Evolutionary conservation across 2,888 invertebrate genomes (phyloP), one percentile per base, ranked within the genome.

Genomic region (Ichneumoninae sp.): DNA sequence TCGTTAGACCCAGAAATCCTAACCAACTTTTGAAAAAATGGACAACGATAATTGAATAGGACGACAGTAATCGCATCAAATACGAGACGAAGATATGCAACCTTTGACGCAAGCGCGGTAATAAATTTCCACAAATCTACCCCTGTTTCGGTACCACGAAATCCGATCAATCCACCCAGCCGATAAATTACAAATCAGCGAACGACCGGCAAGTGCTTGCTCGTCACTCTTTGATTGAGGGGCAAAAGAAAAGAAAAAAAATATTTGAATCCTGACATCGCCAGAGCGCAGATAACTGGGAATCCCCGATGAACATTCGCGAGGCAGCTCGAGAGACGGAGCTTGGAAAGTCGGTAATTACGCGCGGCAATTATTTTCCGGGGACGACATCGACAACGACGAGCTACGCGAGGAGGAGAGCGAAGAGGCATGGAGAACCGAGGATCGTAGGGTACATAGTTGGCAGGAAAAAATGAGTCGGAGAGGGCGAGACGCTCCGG

Each of bases 311-410:
- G 77, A 69, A 52, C 73, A 66, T 68, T 80, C 33, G 50, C 65
- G 47, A 68, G 70, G 57, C 2, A 36, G 19, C 6, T 54, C 36
- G 70, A 65, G 65, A 63, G 76, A 79, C n/a, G 69, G 40, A 81
- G 63, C 57, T 70, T 69, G 86, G 87, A 87, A 90, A 88, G 87
- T 87, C 85, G 88, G 90, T 89, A 90, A 92, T 92, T 91, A 91
- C 88, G 86, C 85, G 85, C 87, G 85, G 88, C 88, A 90, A 91
- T 92, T 91, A 91, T 91, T 91, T 91, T 89, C 87, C 83, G 83
- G 75, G 83, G 86, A 83, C 77, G 86, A 88, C 84, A 68, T 19
- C 19, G 71, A 66, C 71, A 26, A 57, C 22, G 26, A 57, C 57
- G 4, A 57, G 57, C 57, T 26, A 22, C 13, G 1, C 26, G 22